Conservation (phyloP, 2,888 invertebrate genomes). For the Tenthredo mesomela region DNA sequence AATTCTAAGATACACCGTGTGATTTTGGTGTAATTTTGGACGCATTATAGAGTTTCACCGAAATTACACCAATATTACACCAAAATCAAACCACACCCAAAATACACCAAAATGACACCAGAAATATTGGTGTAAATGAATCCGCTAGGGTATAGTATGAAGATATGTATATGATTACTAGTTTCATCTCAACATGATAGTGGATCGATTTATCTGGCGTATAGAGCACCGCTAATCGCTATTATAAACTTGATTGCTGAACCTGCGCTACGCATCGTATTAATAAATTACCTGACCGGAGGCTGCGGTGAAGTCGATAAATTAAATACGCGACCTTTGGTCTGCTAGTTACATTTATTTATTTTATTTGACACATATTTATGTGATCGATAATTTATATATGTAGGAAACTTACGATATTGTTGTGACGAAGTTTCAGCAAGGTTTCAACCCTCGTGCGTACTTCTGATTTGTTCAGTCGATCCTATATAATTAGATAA, state of each 20-base stretch:
- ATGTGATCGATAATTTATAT: constrained; percentile 4
- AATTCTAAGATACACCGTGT: no score
- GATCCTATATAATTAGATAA: constrained; percentile 64
- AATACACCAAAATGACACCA: no score
- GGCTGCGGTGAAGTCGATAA: constrained; percentile 5
- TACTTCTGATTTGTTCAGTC: constrained; percentile 68
- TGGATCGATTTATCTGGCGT: not conserved
- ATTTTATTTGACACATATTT: not conserved
- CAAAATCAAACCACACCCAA: no score
- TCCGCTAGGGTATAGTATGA: no score
- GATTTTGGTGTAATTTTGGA: no score
- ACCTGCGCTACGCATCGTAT: not conserved
- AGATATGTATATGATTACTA: not conserved
- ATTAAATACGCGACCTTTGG: constrained; percentile 1
- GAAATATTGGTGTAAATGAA: no score
- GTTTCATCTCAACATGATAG: not conserved
- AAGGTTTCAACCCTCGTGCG: constrained; percentile 68
- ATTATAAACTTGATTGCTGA: constrained; percentile 36
- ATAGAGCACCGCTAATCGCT: not conserved
- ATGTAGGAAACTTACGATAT: constrained; percentile 68
- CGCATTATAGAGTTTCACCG: no score
- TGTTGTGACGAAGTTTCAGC: constrained; percentile 70
- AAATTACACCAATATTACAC: no score
- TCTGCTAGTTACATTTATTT: constrained; percentile 30
- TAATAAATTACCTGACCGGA: constrained; percentile 22